Percentiles rank a stretch among this genome's conserved stretches.
Evolutionary conservation across 2,888 invertebrate genomes (phyloP).

Genomic region (Mythimna pallens): DNA sequence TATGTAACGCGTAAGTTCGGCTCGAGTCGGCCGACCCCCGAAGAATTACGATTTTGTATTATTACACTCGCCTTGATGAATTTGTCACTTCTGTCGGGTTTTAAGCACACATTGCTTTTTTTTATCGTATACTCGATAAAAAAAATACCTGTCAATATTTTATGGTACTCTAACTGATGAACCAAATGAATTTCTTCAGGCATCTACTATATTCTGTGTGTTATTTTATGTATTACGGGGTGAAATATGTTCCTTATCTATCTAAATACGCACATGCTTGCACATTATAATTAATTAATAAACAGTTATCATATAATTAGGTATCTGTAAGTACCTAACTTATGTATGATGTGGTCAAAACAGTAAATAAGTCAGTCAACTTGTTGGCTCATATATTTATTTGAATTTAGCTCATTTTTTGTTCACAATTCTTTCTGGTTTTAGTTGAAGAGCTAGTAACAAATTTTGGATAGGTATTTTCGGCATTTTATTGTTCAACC

Average conservation of each 20-base stretch:
- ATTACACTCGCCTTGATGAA: too few species aligned
- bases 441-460: not conserved
- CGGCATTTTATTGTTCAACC: not conserved
- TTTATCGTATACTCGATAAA: too few species aligned
- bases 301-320: conserved; percentile 27
- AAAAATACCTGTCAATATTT: too few species aligned
- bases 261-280: conserved; percentile 39
- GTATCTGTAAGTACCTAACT: conserved; percentile 21
- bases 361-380: not conserved
- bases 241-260: conserved; percentile 47
- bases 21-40: too few species aligned
- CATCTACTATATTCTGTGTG: not conserved
- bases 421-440: conserved; percentile 34
- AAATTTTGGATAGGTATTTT: not conserved
- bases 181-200: too few species aligned
- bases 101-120: too few species aligned
- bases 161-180: too few species aligned
- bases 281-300: conserved; percentile 21
- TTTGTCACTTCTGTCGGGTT: too few species aligned
- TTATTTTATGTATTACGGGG: conserved; percentile 13
- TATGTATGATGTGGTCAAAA: conserved; percentile 8
- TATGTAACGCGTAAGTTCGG: too few species aligned
- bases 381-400: conserved; percentile 15
- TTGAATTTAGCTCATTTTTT: conserved; percentile 19
- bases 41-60: too few species aligned